Conservation (phyloP, 2,888 invertebrate species). For the Eulithis prunata region DNA sequence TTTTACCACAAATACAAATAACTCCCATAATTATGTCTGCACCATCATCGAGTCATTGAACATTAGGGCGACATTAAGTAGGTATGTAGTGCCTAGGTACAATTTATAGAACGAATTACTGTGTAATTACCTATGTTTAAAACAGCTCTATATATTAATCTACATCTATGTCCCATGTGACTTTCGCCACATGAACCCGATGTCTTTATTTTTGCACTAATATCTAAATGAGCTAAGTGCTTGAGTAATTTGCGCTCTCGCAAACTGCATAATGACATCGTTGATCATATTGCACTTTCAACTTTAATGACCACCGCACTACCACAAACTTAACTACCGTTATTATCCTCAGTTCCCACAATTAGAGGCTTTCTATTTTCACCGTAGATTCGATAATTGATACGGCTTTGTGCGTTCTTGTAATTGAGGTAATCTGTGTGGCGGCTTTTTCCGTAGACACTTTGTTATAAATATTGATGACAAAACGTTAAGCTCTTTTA, state of each 20-base stretch:
- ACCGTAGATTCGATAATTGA: slow-evolving; percentile 15
- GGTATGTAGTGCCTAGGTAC: too few relatives aligned
- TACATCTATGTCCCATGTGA: neutral
- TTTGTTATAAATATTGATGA: slow-evolving; percentile 15
- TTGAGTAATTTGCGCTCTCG: slow-evolving; percentile 8
- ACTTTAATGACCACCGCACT: slow-evolving; percentile 19
- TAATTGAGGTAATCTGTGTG: slow-evolving; percentile 19
- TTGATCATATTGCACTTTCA: slow-evolving; percentile 22
- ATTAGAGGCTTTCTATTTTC: slow-evolving; percentile 29
- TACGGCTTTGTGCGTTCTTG: slow-evolving; percentile 9
- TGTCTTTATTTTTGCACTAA: too few relatives aligned
- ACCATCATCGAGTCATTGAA: too few relatives aligned
- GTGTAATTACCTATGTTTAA: too few relatives aligned
- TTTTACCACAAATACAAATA: too few relatives aligned
- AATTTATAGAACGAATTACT: too few relatives aligned
- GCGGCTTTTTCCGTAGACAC: neutral
- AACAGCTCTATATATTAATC: too few relatives aligned
- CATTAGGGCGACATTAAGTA: too few relatives aligned
- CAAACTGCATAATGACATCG: slow-evolving; percentile 27
- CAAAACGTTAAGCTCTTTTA: slow-evolving; percentile 15
- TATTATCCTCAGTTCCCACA: slow-evolving; percentile 29
- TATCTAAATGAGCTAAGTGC: too few relatives aligned
- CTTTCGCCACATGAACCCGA: neutral
- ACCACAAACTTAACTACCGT: slow-evolving; percentile 21
- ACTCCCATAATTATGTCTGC: too few relatives aligned